These are phyloP conservation scores for Hypselothyrea guttata DNA, from an alignment of 2,888 invertebrate species.

Conservation along the genomic window DNA sequence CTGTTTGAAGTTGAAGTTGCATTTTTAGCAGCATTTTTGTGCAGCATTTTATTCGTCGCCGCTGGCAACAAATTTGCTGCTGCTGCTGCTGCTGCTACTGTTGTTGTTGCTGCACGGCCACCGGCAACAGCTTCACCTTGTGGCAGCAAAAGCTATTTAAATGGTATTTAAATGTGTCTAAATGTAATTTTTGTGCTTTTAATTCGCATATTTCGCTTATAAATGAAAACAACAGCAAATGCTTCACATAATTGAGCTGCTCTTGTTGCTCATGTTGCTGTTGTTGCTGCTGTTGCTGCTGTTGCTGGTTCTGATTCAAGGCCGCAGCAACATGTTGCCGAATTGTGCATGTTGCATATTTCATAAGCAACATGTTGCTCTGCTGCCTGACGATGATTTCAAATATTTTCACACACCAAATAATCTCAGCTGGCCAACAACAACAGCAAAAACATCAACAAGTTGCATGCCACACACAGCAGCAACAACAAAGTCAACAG, in stretches of 20 bases:
- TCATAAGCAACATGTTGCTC: slow-evolving; percentile 45
- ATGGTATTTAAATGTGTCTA: slow-evolving; percentile 79
- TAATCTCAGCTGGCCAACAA: slow-evolving; percentile 63
- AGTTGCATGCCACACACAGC: slow-evolving; percentile 68
- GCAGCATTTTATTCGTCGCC: slow-evolving; percentile 74
- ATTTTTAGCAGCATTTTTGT: slow-evolving; percentile 76
- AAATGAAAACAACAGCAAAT: slow-evolving; percentile 41
- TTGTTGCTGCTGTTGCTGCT: too few relatives aligned
- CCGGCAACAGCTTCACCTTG: slow-evolving; percentile 71
- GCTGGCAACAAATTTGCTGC: slow-evolving; percentile 71
- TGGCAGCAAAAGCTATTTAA: slow-evolving; percentile 73
- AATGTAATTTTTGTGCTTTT: slow-evolving; percentile 73
- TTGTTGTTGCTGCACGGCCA: slow-evolving; percentile 18
- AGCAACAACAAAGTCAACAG: slow-evolving; percentile 37
- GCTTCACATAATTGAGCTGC: slow-evolving; percentile 54
- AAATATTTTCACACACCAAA: slow-evolving; percentile 80
- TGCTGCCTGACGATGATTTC: slow-evolving; percentile 31
- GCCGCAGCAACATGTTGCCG: slow-evolving; percentile 30
- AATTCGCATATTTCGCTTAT: slow-evolving; percentile 60
- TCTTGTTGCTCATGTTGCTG: slow-evolving; percentile 7
- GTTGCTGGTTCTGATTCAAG: slow-evolving; percentile 30
- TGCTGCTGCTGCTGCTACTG: slow-evolving; percentile 29
- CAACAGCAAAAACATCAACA: slow-evolving; percentile 47
- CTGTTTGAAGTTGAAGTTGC: slow-evolving; percentile 62
- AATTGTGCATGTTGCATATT: too few relatives aligned